Evolutionary conservation across 1,140 invertebrate genomes (phyloP).

Genomic region (Cecropterus lyciades): DNA sequence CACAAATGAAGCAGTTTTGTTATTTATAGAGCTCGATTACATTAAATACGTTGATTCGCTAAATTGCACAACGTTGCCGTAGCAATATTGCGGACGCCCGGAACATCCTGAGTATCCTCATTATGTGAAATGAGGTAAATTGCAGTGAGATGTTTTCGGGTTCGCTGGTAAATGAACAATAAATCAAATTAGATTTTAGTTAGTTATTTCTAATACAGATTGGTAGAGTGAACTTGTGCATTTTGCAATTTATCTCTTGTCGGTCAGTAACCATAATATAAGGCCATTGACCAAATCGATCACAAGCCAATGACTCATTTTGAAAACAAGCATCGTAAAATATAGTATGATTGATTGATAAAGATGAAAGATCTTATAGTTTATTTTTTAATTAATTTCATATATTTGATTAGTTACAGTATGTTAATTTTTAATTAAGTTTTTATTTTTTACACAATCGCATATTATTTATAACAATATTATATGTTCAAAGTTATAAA

Average conservation of each 20-base stretch:
- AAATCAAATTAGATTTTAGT: constrained; percentile 6
- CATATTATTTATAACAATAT: too few relatives aligned
- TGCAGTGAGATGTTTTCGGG: constrained; percentile 1
- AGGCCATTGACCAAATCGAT: constrained; percentile 29
- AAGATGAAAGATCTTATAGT: neutral
- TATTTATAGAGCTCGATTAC: constrained; percentile 19
- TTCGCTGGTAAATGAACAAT: constrained; percentile 9
- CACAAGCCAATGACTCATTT: constrained; percentile 26
- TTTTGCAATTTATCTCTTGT: constrained; percentile 14
- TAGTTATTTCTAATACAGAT: neutral
- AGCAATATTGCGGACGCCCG: neutral
- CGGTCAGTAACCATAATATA: constrained; percentile 12
- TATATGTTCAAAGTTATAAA: too few relatives aligned
- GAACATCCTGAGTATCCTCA: neutral
- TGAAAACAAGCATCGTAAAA: constrained; percentile 11
- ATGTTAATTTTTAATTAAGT: too few relatives aligned
- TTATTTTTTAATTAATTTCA: too few relatives aligned
- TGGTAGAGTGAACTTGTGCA: neutral
- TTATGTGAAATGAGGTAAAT: constrained; percentile 1
- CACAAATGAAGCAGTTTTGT: constrained; percentile 29
- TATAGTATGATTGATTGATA: constrained; percentile 6
- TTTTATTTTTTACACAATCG: too few relatives aligned
- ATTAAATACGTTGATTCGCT: constrained; percentile 5
- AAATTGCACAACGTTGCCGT: constrained; percentile 4
- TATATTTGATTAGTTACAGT: too few relatives aligned